Percentiles rank a stretch among this genome's conserved stretches.
Conservation (phyloP, 2,888 invertebrate species). For the Heteromurus nitidus region DNA sequence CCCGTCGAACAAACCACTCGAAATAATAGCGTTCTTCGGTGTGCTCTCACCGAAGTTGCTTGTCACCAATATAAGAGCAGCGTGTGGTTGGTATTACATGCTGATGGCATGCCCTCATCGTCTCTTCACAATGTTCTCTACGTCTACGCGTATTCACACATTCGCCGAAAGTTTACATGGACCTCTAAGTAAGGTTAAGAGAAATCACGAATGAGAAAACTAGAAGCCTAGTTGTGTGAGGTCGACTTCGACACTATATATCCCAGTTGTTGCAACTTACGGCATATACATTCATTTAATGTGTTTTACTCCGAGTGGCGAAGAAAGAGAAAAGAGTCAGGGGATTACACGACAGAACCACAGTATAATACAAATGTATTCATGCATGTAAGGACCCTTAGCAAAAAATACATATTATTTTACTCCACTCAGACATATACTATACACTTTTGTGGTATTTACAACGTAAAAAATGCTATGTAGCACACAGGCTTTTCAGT, state of each 20-base stretch:
- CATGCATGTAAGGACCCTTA: not conserved
- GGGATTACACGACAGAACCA: conserved; percentile 22
- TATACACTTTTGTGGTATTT: not conserved
- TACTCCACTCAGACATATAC: no score
- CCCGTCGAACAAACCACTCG: conserved; percentile 13
- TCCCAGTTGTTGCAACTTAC: conserved; percentile 36
- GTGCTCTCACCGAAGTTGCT: not conserved
- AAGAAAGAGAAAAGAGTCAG: conserved; percentile 28
- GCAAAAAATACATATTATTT: no score
- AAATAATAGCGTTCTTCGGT: conserved; percentile 34
- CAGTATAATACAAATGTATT: conserved; percentile 5
- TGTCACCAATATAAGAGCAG: not conserved
- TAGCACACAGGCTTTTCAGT: not conserved
- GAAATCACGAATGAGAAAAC: not conserved
- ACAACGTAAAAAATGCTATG: not conserved
- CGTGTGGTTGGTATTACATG: conserved; percentile 5
- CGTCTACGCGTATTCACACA: no score
- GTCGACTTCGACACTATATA: conserved; percentile 15
- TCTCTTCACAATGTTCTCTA: not conserved
- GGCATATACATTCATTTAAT: conserved; percentile 19
- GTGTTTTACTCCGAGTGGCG: conserved; percentile 12
- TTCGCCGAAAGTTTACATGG: not conserved
- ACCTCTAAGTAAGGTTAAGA: not conserved
- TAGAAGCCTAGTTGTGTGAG: conserved; percentile 1
- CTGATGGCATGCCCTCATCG: not conserved